phyloP scores from a whole-genome alignment of 2,113 vertebrate genomes.

The Fregetta grallaria region DNA sequence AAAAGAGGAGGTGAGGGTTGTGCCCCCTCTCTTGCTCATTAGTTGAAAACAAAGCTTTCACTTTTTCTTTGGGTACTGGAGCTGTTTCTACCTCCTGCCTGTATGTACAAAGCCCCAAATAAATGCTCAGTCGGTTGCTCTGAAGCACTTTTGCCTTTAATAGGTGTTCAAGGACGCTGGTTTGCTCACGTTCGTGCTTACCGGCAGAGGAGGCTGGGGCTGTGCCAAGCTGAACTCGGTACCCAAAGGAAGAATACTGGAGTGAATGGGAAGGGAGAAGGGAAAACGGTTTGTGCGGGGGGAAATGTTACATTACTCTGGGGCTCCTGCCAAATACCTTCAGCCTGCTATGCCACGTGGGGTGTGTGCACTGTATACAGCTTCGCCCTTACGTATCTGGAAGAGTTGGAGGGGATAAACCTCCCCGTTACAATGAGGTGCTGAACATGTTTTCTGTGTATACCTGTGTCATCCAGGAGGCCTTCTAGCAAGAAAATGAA shows the following conservation, averaged over 20 bases:
- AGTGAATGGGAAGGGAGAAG: background rate
- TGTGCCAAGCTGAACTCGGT: background rate
- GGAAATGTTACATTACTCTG: background rate
- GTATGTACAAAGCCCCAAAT: background rate
- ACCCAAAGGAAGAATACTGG: background rate
- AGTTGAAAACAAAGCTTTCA: background rate
- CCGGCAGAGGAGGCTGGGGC: background rate
- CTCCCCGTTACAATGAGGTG: background rate
- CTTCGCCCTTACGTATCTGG: background rate
- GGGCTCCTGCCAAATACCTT: background rate
- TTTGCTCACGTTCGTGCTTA: background rate
- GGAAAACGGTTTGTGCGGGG: background rate
- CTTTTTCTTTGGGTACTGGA: background rate
- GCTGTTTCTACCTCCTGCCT: background rate
- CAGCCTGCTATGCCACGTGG: background rate
- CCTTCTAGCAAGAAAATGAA: conserved; percentile 14
- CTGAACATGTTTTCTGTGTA: background rate
- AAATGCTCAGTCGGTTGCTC: background rate
- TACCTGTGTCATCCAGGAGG: background rate
- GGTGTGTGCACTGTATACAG: background rate
- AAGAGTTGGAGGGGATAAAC: background rate
- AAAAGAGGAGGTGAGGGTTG: background rate
- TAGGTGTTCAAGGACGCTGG: background rate
- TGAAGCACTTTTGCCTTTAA: background rate
- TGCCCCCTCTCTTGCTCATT: background rate